Conservation (phyloP, 2,113 vertebrate genomes). For the Oreamnos americanus region DNA sequence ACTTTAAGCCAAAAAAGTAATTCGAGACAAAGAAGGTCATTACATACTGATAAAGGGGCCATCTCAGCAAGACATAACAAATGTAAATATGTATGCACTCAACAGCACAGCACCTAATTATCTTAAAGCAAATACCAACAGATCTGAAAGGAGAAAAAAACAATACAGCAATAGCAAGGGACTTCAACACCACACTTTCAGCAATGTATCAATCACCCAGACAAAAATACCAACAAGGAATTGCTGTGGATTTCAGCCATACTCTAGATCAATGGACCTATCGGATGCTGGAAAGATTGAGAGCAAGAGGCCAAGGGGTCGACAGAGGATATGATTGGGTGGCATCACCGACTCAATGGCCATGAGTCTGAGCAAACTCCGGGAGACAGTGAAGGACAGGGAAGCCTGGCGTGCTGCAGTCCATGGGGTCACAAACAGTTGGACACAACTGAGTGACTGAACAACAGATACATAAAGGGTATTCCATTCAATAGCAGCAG, state of each 20-base stretch:
- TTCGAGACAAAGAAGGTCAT: neutral
- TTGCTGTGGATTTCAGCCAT: neutral
- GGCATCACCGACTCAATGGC: neutral
- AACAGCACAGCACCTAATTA: neutral
- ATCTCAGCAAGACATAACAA: neutral
- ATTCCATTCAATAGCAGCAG: neutral
- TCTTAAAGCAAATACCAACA: neutral
- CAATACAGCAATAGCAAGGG: neutral
- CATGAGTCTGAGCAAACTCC: neutral
- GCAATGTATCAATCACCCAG: neutral
- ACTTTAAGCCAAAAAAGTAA: neutral
- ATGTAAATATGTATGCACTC: neutral
- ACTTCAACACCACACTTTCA: neutral
- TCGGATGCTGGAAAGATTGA: neutral
- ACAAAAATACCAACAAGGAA: neutral
- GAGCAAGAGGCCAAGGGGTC: neutral
- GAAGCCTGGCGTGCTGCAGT: neutral
- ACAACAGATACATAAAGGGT: neutral
- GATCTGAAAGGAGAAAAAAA: neutral
- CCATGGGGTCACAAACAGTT: neutral
- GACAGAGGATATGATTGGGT: neutral
- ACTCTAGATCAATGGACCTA: neutral
- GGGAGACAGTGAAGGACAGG: neutral
- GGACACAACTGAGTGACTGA: neutral
- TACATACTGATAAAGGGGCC: neutral